Evolutionary conservation across 2,888 invertebrate genomes (phyloP).

Genomic region (Tanypteryx hageni): DNA sequence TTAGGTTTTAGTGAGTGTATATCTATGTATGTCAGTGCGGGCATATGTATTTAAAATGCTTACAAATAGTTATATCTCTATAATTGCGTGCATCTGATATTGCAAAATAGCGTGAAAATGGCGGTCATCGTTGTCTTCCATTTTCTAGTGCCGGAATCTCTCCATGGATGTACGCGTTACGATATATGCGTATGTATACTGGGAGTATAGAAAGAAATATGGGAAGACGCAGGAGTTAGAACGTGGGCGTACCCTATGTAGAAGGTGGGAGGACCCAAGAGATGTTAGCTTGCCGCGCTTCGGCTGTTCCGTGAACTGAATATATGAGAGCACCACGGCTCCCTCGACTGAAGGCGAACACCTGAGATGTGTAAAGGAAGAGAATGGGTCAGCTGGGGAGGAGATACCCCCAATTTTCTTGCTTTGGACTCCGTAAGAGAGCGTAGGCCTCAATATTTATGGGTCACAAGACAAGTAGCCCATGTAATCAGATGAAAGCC

Average conservation of each 20-base stretch:
- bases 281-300: not conserved
- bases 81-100: no score
- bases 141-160: no score
- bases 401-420: constrained; percentile 9
- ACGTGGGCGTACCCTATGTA: not conserved
- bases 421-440: not conserved
- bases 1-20: no score
- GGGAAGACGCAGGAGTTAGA: not conserved
- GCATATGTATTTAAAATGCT: no score
- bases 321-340: not conserved
- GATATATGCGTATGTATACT: not conserved
- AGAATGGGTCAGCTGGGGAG: not conserved
- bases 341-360: no score
- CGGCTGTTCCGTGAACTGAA: not conserved
- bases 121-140: no score
- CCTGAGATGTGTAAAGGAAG: not conserved
- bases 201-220: not conserved
- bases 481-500: not conserved
- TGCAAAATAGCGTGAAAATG: no score
- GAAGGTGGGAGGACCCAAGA: not conserved
- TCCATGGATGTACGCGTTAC: no score
- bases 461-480: constrained; percentile 2
- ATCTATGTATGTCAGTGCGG: no score
- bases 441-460: constrained; percentile 6
- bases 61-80: no score